A percentile compares a stretch with the other conserved stretches of the same genome.
Conservation (phyloP, 2,888 invertebrate species). For the Leucoma salicis region DNA sequence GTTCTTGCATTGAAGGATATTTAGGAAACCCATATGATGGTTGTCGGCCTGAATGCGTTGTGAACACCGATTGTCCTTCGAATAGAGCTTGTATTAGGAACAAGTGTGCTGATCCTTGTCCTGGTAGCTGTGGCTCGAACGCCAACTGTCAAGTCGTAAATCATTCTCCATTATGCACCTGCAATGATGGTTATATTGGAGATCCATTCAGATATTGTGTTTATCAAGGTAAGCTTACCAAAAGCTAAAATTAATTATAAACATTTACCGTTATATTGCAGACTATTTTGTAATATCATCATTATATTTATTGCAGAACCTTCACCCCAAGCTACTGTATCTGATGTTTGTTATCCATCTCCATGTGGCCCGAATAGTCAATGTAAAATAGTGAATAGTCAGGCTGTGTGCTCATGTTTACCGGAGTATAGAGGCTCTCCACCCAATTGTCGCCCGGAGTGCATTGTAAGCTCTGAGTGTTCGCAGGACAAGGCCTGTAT, state of each 20-base stretch:
- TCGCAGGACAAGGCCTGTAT: conserved; percentile 85
- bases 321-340: conserved; percentile 73
- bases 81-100: conserved; percentile 86
- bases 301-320: conserved; percentile 56
- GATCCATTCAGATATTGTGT: conserved; percentile 88
- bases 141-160: conserved; percentile 88
- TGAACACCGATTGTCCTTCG: conserved; percentile 87
- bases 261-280: background rate
- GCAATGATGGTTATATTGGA: conserved; percentile 86
- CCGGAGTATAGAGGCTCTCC: conserved; percentile 85
- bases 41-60: conserved; percentile 88
- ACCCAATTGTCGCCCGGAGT: conserved; percentile 89
- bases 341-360: conserved; percentile 86
- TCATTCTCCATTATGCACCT: conserved; percentile 86
- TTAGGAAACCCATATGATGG: conserved; percentile 90
- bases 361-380: conserved; percentile 91
- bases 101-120: conserved; percentile 89
- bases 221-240: conserved; percentile 58
- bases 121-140: conserved; percentile 89
- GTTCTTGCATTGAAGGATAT: conserved; percentile 86
- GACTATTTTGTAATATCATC: conserved; percentile 13
- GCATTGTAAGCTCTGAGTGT: conserved; percentile 86
- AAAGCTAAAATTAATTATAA: background rate
- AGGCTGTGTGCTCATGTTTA: conserved; percentile 87
- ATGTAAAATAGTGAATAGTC: conserved; percentile 86